Conservation (phyloP, 2,888 invertebrate genomes). For the Argynnis bischoffii region DNA sequence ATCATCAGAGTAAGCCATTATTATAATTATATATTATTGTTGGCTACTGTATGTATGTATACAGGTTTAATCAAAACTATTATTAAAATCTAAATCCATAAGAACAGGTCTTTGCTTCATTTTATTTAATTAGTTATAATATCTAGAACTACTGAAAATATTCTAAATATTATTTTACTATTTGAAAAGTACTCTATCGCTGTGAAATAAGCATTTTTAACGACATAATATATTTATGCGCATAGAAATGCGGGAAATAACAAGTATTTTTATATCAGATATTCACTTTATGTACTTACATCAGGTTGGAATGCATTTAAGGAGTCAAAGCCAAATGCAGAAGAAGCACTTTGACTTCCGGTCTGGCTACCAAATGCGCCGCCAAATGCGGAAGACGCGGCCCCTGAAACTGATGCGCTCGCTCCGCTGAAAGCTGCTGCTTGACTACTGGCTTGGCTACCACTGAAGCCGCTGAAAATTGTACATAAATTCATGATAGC, state of each 20-base stretch:
- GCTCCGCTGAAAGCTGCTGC: conserved; percentile 68
- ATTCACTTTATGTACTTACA: conserved; percentile 50
- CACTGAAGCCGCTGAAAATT: conserved; percentile 66
- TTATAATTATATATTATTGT: too few relatives aligned
- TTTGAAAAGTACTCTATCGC: too few relatives aligned
- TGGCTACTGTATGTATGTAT: too few relatives aligned
- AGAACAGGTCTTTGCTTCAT: too few relatives aligned
- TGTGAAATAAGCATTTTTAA: neutral
- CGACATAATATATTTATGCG: too few relatives aligned
- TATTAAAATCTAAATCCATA: too few relatives aligned
- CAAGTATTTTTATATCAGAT: neutral
- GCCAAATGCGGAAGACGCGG: conserved; percentile 64
- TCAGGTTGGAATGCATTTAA: conserved; percentile 63
- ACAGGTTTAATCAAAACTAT: too few relatives aligned
- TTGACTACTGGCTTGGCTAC: conserved; percentile 78
- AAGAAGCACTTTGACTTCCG: conserved; percentile 71
- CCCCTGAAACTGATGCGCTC: conserved; percentile 58
- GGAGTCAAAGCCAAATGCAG: conserved; percentile 71
- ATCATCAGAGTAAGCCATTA: too few relatives aligned
- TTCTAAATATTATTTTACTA: too few relatives aligned
- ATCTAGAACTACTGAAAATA: too few relatives aligned
- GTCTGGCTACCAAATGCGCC: conserved; percentile 48
- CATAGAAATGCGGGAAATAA: neutral
- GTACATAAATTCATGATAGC: neutral
- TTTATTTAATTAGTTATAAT: too few relatives aligned